These are phyloP conservation scores for Girardia tigrina DNA, from an alignment of 2,888 invertebrate species.

Conservation along the genomic window DNA sequence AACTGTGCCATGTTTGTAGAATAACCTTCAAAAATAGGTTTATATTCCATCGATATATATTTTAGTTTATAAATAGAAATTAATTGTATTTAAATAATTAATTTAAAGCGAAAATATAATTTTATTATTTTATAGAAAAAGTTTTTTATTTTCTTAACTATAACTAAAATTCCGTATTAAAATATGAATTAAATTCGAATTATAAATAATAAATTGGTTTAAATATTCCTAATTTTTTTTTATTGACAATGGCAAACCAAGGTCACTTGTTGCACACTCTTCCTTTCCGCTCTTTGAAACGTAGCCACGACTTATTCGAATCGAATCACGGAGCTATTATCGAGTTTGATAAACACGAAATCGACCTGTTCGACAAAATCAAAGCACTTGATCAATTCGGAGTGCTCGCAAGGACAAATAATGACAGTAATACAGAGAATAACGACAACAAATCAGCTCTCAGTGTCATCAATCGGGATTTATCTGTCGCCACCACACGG, in stretches of 20 bases:
- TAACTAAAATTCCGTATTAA: no score
- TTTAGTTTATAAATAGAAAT: no score
- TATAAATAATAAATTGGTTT: background rate
- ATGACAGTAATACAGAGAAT: conserved; percentile 13
- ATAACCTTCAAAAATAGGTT: no score
- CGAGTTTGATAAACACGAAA: conserved; percentile 60
- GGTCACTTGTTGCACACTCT: conserved; percentile 89
- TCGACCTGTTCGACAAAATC: background rate
- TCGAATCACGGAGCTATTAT: conserved; percentile 72
- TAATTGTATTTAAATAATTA: no score
- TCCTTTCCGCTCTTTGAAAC: conserved; percentile 84
- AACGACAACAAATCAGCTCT: background rate
- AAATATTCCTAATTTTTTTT: background rate
- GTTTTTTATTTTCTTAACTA: no score
- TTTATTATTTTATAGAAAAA: no score
- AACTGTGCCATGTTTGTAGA: no score
- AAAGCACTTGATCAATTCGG: conserved; percentile 15
- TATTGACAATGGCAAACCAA: conserved; percentile 58
- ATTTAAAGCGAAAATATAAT: no score
- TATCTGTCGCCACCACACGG: background rate
- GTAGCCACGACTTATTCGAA: conserved; percentile 92
- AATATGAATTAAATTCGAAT: no score
- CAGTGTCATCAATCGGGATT: background rate
- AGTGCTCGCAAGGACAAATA: conserved; percentile 31
- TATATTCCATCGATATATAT: no score